Base-by-base conservation (phyloP, 2,888 invertebrate genomes). In the Synanthedon vespiformis region DNA sequence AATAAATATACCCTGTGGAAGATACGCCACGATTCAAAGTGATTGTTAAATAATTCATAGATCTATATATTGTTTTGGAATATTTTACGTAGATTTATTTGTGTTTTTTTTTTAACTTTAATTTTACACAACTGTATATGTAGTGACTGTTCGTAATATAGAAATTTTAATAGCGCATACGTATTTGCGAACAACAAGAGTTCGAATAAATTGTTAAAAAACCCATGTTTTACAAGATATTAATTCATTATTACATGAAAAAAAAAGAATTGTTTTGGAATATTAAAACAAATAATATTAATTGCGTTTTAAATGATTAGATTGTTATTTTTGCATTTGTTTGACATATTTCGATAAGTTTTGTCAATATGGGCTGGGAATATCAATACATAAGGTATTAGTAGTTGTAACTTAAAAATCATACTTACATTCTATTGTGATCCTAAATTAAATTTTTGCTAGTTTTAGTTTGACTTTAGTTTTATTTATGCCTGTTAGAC, bases 401-500 rank as follows among this genome's bases (percentile, higher is more conserved):
- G 13, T 73, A 70, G 56, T 64, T 75, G 65, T 75, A 62, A 67
- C 64, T 63, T 68, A 58, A 67, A n/a, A 67, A 64, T 57, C 61
- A 64, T 69, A 64, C 63, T 60, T 70, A 64, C 64, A 67, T 69
- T 69, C 63, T 54, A 57, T 73, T 83, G 85, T 86, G 84, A 85
- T 85, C 74, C 77, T 82, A 77, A 83, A 85, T 84, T 83, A 86
- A 85, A 84, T 68, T 71, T 75, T 68, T 75, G 77, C 72, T 80
- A 80, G 76, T 77, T 76, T 69, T 74, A 75, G 59, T 64, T 65
- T 58, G 55, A 48, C 56, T 55, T 55, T 68, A 59, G 66, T 80
- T 78, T 78, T 58, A 72, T 73, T 77, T 66, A 14, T 47, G 6
- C 34, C 41, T 34, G 10, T 34, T 34, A 2, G 34, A 34, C 10